phyloP scores from a whole-genome alignment of 2,113 vertebrate genomes.

The Arizona elegans region DNA sequence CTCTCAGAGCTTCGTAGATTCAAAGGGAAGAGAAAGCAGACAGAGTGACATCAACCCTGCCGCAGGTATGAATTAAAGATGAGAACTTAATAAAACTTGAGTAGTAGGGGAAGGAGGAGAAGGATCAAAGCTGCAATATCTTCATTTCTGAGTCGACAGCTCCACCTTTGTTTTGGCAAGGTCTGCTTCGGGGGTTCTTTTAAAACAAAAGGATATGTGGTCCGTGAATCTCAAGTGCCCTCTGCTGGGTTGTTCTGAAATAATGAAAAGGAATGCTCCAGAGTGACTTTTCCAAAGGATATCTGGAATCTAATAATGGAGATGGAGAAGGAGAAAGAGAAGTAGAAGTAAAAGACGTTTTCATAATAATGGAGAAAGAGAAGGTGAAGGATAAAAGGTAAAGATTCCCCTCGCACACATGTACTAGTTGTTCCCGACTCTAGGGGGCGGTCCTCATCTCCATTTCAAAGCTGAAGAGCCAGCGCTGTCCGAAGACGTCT shows the following conservation, averaged over 20 bases:
- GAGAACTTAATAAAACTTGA: slow-evolving; percentile 71
- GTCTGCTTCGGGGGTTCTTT: background rate
- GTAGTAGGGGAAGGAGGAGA: slow-evolving; percentile 44
- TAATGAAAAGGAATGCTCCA: background rate
- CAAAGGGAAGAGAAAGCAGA: slow-evolving; percentile 27
- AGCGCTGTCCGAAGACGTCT: no score
- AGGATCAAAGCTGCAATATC: slow-evolving; percentile 41
- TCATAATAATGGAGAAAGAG: no score
- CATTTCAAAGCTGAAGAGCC: no score
- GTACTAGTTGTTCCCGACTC: no score
- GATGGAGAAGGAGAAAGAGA: background rate
- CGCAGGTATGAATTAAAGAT: slow-evolving; percentile 71
- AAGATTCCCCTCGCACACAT: no score
- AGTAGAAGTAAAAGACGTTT: background rate
- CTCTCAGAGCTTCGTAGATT: slow-evolving; percentile 38
- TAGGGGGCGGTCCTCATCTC: no score
- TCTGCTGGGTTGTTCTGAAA: slow-evolving; percentile 64
- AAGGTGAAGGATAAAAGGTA: no score
- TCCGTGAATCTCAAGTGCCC: slow-evolving; percentile 64
- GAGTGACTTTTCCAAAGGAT: background rate
- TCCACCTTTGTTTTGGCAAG: slow-evolving; percentile 65
- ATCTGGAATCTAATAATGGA: slow-evolving; percentile 2
- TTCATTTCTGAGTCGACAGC: slow-evolving; percentile 72
- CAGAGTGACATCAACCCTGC: slow-evolving; percentile 61
- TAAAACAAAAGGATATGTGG: slow-evolving; percentile 22